Percentiles rank a stretch among this genome's conserved stretches.
These are phyloP conservation scores for Triplophysa bombifrons DNA, from an alignment of 2,797 vertebrate species.

Conservation along the genomic window DNA sequence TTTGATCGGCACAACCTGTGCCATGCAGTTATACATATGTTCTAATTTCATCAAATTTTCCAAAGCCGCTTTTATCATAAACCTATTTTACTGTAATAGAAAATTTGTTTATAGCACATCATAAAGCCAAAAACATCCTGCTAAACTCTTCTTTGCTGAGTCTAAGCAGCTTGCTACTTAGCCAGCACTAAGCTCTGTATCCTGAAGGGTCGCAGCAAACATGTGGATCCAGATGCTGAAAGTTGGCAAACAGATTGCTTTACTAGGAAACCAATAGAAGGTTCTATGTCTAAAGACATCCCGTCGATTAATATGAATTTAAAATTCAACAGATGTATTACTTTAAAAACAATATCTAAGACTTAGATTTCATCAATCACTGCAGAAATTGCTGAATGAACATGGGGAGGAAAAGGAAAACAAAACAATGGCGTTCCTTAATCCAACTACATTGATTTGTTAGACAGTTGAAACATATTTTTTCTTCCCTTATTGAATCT, in stretches of 20 bases:
- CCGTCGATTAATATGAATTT: conserved; percentile 37
- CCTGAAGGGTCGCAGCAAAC: conserved; percentile 16
- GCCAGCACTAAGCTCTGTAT: conserved; percentile 32
- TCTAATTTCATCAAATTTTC: conserved; percentile 39
- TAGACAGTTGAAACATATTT: conserved; percentile 41
- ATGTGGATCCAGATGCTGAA: conserved; percentile 41
- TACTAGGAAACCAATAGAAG: neutral
- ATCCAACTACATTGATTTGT: conserved; percentile 47
- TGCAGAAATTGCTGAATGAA: conserved; percentile 45
- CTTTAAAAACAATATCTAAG: conserved; percentile 45
- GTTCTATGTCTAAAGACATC: conserved; percentile 22
- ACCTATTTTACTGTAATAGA: conserved; percentile 14
- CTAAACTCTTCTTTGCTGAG: conserved; percentile 1
- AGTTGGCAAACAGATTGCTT: conserved; percentile 49
- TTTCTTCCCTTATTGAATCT: conserved; percentile 44
- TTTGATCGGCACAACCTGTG: neutral
- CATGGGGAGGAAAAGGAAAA: conserved; percentile 41
- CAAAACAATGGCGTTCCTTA: conserved; percentile 38
- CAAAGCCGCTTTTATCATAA: conserved; percentile 48
- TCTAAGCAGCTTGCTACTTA: conserved; percentile 28
- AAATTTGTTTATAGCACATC: conserved; percentile 32
- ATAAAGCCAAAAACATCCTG: conserved; percentile 26
- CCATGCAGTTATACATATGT: conserved; percentile 30
- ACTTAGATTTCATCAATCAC: conserved; percentile 53
- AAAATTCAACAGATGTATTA: conserved; percentile 34